Evolutionary conservation across 2,797 vertebrate species (phyloP), one percentile per base, ranked within the genome.

Genomic region (Philypnodon macrostomus): DNA sequence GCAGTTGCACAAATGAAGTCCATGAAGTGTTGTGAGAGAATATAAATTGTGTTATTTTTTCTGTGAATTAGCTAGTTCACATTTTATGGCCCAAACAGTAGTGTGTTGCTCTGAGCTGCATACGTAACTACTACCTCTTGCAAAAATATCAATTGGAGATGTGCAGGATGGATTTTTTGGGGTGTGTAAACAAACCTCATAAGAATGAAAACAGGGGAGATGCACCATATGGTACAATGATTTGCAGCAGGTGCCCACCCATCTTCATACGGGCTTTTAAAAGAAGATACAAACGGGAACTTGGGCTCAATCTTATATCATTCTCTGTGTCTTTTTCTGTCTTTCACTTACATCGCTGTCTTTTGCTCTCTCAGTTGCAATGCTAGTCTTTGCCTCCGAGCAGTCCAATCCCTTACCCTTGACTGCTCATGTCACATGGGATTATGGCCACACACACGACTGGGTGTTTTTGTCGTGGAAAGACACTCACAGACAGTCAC

Each of bases 391-490:
- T 77, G 75, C 73, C 78, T 76, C 66, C 42, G 5, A 83, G 76
- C 69, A 38, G 53, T 77, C 71, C 63, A 53, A 80, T 83, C 77
- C 75, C 53, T 83, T 86, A 71, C 73, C 62, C 85, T 83, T 65
- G 70, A 81, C 80, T 79, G 80, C 67, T 45, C 75, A 57, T 54
- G 81, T 86, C 87, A 79, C 79, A 77, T 83, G 70, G 77, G 73
- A 87, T 89, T 85, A 88, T 54, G 69, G 57, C 62, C 63, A 60
- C 62, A 74, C 53, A 56, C 73, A 68, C 79, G 62, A 51, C 65
- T 77, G 72, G 66, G 70, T 68, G 68, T 67, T 80, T 77, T 70
- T 77, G 75, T 79, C 35, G 16, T 63, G 74, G 58, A 65, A 63
- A 74, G 63, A 75, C 72, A 73, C 59, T 75, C 11, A 12, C 47